Conservation (phyloP, 2,113 vertebrate species). For the Parus major region DNA sequence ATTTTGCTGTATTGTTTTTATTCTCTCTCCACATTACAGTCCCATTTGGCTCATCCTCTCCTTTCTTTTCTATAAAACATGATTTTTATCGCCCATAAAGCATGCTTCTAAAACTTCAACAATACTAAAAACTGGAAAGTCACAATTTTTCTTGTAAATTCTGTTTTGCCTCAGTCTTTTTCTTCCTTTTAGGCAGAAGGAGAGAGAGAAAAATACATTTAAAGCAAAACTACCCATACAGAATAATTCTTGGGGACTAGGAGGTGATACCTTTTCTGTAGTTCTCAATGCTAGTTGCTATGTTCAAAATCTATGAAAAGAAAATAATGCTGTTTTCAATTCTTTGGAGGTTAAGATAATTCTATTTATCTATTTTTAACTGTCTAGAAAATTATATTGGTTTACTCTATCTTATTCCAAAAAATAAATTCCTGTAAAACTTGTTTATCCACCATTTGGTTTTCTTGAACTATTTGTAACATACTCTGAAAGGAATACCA, state of each 20-base stretch:
- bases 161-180: neutral
- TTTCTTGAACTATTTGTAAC: neutral
- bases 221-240: neutral
- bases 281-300: neutral
- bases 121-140: neutral
- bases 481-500: neutral
- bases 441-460: neutral
- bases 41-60: slow-evolving; percentile 32
- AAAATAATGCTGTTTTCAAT: neutral
- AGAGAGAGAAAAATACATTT: neutral
- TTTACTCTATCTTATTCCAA: neutral
- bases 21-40: slow-evolving; percentile 10
- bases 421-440: neutral
- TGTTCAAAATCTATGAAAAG: neutral
- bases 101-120: slow-evolving; percentile 11
- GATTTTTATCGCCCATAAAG: slow-evolving; percentile 32
- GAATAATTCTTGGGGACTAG: neutral
- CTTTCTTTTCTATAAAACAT: slow-evolving; percentile 5
- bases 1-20: slow-evolving; percentile 52
- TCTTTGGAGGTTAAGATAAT: neutral
- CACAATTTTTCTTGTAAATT: neutral
- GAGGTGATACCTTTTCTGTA: neutral
- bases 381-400: neutral
- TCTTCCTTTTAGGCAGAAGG: neutral
- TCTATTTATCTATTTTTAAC: neutral